Evolutionary conservation across 64 coral and sea anemone genomes (phyloP), one percentile per base, ranked within the genome.

Genomic region (Hydrozoanthus tunicans): DNA sequence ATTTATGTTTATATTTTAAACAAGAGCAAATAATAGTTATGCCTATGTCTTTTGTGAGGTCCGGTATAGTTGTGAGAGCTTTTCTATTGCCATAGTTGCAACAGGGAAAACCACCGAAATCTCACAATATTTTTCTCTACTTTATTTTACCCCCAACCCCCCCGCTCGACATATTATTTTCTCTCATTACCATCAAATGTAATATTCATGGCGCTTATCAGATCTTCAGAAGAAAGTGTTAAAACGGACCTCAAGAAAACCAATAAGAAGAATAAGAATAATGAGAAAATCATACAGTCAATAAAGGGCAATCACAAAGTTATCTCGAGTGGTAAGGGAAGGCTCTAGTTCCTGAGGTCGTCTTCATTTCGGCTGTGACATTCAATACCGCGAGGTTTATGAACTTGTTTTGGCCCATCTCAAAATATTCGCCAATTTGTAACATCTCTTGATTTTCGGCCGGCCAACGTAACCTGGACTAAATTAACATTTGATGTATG

Each of bases 161-260:
- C 84, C 69, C 24, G 84, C 56, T 55, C 70, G 69, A 88, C 13
- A 88, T 88, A 88, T 88, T 88, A 58, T 73, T 81, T 74, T 88
- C 84, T 32, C 55, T 88, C 69, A 88, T 88, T 88, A 88, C 70
- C 84, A 88, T 88, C 84, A 74, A 55, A 75, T 88, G 84, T 88
- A 88, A 88, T 88, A 88, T 88, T 88, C 84, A 88, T 88, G 84
- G 74, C 74, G 70, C 54, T 88, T 88, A 88, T 88, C 84, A 57
- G 20, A 51, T 88, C 69, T 88, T 60, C n/a, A 73, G 69, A 74
- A 43, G 10, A 56, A 88, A 74, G 84, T 88, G 84, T 73, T 53
- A 88, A 88, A 88, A 69, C 56, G 59, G 23, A 74, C 55, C 66
- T 60, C 17, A 70, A 24, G 67, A 88, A 74, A 74, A 75, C 84